Base-by-base conservation (phyloP, 2,888 invertebrate genomes). In the Podabrus alpinus region DNA sequence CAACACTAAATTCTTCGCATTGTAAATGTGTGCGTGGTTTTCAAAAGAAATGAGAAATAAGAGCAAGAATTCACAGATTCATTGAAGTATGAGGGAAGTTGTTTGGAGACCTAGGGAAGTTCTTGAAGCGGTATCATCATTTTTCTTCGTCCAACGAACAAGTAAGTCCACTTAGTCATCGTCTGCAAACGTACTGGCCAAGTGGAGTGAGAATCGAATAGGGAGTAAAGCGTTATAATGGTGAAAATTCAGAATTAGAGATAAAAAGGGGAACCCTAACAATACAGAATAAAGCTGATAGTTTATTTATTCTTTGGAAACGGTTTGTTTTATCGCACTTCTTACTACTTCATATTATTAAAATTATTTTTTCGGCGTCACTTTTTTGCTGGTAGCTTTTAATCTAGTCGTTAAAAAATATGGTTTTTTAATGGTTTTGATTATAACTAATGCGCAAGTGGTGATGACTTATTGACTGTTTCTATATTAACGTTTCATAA, bases 101-200 rank as follows among this genome's bases (percentile, higher is more conserved):
- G 85, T 81, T 78, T 80, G 79, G 84, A 84, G 85, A 85, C 84
- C 84, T 82, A 79, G 85, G 85, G 84, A 85, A 86, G 84, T 86
- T 84, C 84, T 86, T 86, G 77, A 69, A 86, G 87, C 86, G 86
- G 87, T 87, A 88, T 87, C 87, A 87, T 88, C 87, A 89, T 89
- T 88, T 88, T 87, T 89, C 89, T 88, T 87, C 87, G 88, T 88
- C 88, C 85, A 83, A 83, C 85, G 86, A 88, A 88, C 89, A 88
- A 88, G 88, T 86, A 88, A 89, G 87, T 88, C 87, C 88, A 88
- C 88, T 88, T 88, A 88, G 88, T 88, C 88, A 88, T 87, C 86
- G 88, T 87, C 87, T 85, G 86, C 84, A 80, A 80, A 81, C 78
- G 69, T 61, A 74, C 74, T 74, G 76, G 73, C 70, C 74, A 69